Conservation (phyloP, 2,888 invertebrate genomes). For the Dioctria linearis region DNA sequence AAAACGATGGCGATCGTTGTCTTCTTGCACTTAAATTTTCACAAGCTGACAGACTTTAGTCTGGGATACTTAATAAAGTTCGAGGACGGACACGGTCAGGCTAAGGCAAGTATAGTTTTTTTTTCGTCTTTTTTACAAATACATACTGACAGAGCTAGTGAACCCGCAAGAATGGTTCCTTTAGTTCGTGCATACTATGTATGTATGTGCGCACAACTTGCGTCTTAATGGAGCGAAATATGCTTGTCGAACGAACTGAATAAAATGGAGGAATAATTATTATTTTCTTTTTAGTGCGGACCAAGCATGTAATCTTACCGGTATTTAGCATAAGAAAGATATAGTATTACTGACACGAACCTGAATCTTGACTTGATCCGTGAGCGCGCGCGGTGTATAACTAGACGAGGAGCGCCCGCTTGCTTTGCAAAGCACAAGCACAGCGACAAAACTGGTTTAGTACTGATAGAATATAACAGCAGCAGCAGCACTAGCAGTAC, state of each 20-base stretch:
- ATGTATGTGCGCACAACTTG: too few relatives aligned
- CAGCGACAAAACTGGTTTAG: slow-evolving; percentile 32
- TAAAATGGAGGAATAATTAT: slow-evolving; percentile 33
- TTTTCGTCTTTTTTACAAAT: not conserved
- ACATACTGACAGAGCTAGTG: not conserved
- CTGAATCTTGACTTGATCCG: slow-evolving; percentile 21
- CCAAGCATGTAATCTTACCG: slow-evolving; percentile 47
- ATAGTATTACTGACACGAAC: slow-evolving; percentile 47
- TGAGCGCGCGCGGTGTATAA: slow-evolving; percentile 3
- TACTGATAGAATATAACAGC: not conserved
- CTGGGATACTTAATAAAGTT: slow-evolving; percentile 45
- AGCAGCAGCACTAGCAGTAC: too few relatives aligned
- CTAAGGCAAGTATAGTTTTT: slow-evolving; percentile 7
- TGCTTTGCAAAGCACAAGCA: slow-evolving; percentile 3
- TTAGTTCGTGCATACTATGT: not conserved
- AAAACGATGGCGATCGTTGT: slow-evolving; percentile 38
- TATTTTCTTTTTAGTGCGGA: slow-evolving; percentile 37
- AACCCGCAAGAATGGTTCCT: not conserved
- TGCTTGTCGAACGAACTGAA: slow-evolving; percentile 38
- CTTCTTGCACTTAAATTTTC: slow-evolving; percentile 48
- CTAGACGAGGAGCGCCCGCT: not conserved
- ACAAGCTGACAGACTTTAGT: slow-evolving; percentile 36
- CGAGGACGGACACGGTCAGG: slow-evolving; percentile 44
- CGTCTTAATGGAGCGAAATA: slow-evolving; percentile 33
- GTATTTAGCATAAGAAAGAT: slow-evolving; percentile 44